Conservation (phyloP, 2,888 invertebrate genomes). For the Cancer borealis region DNA sequence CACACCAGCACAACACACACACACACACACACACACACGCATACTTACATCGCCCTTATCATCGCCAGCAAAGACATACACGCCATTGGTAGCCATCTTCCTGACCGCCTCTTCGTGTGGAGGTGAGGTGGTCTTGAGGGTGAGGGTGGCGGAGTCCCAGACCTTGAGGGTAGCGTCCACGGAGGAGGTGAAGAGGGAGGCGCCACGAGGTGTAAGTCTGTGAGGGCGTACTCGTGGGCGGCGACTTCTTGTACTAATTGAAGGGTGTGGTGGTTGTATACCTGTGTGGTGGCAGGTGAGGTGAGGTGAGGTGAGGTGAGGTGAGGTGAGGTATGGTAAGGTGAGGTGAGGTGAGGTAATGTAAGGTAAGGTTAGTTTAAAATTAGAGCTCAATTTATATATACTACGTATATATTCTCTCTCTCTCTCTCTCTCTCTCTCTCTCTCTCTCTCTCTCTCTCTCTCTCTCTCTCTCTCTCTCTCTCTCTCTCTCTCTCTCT, state of each 20-base stretch:
- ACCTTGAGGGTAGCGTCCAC: constrained; percentile 85
- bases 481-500: no score
- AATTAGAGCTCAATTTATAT: no score
- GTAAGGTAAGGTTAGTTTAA: background rate
- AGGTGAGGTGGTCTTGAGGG: constrained; percentile 68
- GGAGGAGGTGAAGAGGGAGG: constrained; percentile 84
- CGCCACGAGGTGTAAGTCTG: constrained; percentile 83
- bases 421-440: no score
- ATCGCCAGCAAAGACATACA: constrained; percentile 83
- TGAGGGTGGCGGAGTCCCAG: constrained; percentile 81
- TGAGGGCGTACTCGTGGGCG: constrained; percentile 85
- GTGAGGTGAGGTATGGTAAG: no score
- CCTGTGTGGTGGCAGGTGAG: constrained; percentile 79
- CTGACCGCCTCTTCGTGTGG: constrained; percentile 77
- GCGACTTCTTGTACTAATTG: constrained; percentile 80
- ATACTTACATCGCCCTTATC: constrained; percentile 84
- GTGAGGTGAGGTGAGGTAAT: no score
- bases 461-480: no score
- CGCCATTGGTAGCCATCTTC: constrained; percentile 80
- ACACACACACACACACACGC: constrained; percentile 31
- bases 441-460: no score
- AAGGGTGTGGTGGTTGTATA: constrained; percentile 81
- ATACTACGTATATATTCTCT: no score
- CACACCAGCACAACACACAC: no score
- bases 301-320: background rate